Evolutionary conservation across 2,797 vertebrate genomes (phyloP).

Genomic region (Erpetoichthys calabaricus): DNA sequence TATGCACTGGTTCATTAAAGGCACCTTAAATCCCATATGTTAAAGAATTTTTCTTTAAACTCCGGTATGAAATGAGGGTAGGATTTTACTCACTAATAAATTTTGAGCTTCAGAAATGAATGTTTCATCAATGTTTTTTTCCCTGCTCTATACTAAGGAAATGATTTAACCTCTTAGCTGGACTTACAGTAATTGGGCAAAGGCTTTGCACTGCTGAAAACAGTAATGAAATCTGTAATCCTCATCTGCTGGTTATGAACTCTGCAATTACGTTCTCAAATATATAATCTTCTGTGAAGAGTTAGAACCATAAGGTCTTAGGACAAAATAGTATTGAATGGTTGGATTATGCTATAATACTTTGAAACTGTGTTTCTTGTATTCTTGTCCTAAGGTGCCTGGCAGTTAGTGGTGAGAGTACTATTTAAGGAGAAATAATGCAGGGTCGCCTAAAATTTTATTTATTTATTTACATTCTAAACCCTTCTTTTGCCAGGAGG

Average conservation of each 20-base stretch:
- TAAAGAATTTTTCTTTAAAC: slow-evolving; percentile 32
- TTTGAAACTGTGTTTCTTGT: slow-evolving; percentile 12
- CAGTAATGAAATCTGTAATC: slow-evolving; percentile 64
- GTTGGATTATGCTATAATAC: slow-evolving; percentile 28
- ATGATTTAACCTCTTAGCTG: slow-evolving; percentile 40
- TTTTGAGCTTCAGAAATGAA: slow-evolving; percentile 28
- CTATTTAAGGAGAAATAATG: no score
- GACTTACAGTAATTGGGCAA: slow-evolving; percentile 52
- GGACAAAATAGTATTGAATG: slow-evolving; percentile 22
- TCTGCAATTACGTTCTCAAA: slow-evolving; percentile 51
- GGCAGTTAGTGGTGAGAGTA: no score
- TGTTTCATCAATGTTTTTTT: slow-evolving; percentile 31
- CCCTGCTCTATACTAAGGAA: slow-evolving; percentile 37
- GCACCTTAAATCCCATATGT: slow-evolving; percentile 44
- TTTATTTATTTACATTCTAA: no score
- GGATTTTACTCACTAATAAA: slow-evolving; percentile 49
- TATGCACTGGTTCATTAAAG: slow-evolving; percentile 19
- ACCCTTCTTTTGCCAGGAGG: no score
- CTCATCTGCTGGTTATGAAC: slow-evolving; percentile 54
- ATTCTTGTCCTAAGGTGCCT: not conserved
- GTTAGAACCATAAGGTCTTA: slow-evolving; percentile 35
- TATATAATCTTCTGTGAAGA: slow-evolving; percentile 52
- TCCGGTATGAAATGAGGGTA: slow-evolving; percentile 47
- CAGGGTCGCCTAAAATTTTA: no score
- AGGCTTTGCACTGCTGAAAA: slow-evolving; percentile 51